These are phyloP conservation scores for Plectropomus leopardus DNA, from an alignment of 2,113 vertebrate genomes.

Conservation along the genomic window DNA sequence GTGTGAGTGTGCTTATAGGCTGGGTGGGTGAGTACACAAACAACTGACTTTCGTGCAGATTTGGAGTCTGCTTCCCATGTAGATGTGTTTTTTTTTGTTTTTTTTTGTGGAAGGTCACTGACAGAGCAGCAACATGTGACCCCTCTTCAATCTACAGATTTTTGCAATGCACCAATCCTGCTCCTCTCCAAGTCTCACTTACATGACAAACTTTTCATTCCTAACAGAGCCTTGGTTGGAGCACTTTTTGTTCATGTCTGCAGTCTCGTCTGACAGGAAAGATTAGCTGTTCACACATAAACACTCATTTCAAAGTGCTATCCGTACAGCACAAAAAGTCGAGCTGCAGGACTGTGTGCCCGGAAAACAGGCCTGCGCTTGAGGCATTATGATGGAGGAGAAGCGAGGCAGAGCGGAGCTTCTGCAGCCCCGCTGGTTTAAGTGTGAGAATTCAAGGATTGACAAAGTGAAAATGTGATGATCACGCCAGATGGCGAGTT, in stretches of 20 bases:
- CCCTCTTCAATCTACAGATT: too few relatives aligned
- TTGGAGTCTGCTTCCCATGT: too few relatives aligned
- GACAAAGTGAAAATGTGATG: slow-evolving; percentile 73
- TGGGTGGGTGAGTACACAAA: too few relatives aligned
- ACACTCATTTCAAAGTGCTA: neutral
- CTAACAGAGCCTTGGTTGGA: neutral
- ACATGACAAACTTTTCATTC: neutral
- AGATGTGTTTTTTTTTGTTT: too few relatives aligned
- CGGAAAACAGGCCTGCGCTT: neutral
- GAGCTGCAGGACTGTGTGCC: neutral
- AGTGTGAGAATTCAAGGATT: slow-evolving; percentile 58
- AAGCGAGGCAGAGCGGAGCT: slow-evolving; percentile 4
- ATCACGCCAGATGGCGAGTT: slow-evolving; percentile 76
- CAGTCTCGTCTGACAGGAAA: neutral
- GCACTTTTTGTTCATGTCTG: neutral
- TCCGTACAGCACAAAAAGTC: neutral
- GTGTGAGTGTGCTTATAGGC: too few relatives aligned
- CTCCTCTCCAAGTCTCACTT: too few relatives aligned
- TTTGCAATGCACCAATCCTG: too few relatives aligned
- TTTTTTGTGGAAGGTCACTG: too few relatives aligned
- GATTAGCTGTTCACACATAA: neutral
- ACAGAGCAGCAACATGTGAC: too few relatives aligned
- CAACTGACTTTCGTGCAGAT: too few relatives aligned
- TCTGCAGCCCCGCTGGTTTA: slow-evolving; percentile 30
- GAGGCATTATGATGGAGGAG: slow-evolving; percentile 21